A percentile compares a stretch with the other conserved stretches of the same genome.
Conservation (phyloP, 2,113 vertebrate genomes). For the Hemiscyllium ocellatum region DNA sequence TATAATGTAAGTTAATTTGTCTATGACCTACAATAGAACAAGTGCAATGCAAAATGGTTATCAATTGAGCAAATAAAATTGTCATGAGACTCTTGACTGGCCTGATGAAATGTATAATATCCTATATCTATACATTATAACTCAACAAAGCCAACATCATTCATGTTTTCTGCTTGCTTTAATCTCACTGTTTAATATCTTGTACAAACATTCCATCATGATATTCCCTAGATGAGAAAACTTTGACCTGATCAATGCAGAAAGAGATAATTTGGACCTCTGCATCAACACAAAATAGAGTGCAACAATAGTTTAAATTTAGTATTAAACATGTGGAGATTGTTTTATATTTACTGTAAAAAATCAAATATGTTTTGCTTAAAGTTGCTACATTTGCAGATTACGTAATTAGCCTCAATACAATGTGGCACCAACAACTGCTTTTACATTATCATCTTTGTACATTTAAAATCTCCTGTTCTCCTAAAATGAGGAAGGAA, state of each 20-base stretch:
- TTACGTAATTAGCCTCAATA: neutral
- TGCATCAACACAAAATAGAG: neutral
- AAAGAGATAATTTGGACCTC: neutral
- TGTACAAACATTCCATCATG: neutral
- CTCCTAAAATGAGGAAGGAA: neutral
- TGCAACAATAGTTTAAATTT: neutral
- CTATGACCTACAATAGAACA: neutral
- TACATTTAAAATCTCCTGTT: neutral
- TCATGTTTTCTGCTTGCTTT: neutral
- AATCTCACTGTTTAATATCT: neutral
- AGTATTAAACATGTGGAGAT: neutral
- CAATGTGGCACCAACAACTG: neutral
- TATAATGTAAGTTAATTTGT: neutral
- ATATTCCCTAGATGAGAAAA: neutral
- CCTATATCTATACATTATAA: neutral
- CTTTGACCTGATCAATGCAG: neutral
- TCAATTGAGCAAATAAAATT: neutral
- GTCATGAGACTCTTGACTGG: neutral
- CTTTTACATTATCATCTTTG: neutral
- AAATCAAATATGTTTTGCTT: neutral
- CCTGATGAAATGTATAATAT: neutral
- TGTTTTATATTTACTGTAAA: neutral
- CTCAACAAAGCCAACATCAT: neutral
- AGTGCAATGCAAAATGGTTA: neutral
- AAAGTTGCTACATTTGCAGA: neutral